phyloP scores from a whole-genome alignment of 2,113 vertebrate genomes.

The Amphilophus citrinellus region DNA sequence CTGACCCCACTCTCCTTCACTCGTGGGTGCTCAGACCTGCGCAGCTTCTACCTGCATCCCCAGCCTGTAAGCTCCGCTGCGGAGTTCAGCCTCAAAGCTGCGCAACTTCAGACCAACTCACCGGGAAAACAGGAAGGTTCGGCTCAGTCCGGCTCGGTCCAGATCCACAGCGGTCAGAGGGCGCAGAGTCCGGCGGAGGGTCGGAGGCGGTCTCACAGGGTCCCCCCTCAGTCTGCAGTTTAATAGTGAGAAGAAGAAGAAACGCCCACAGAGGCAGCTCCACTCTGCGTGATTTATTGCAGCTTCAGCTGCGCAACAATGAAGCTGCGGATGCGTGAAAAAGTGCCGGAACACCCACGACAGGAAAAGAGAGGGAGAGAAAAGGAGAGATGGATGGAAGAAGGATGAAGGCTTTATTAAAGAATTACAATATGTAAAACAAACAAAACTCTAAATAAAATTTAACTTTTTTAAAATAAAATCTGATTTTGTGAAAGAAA shows the following conservation, averaged over 20 bases:
- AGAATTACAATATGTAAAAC: neutral
- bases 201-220: neutral
- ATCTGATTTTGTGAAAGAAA: too few relatives aligned
- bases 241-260: neutral
- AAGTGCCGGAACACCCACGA: neutral
- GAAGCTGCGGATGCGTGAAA: neutral
- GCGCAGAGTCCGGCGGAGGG: neutral
- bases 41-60: neutral
- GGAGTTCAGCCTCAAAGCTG: neutral
- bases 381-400: neutral
- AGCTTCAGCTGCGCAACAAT: conserved; percentile 16
- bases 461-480: neutral
- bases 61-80: neutral
- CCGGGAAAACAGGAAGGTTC: neutral
- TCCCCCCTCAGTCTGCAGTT: neutral
- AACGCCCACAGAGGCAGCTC: conserved; percentile 17
- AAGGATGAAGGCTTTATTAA: neutral
- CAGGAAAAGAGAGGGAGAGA: too few relatives aligned
- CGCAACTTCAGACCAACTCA: neutral
- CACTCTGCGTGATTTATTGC: conserved; percentile 12
- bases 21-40: neutral
- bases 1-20: neutral
- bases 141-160: neutral
- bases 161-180: neutral
- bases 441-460: neutral